Percentiles rank a stretch among this genome's conserved stretches.
phyloP scores from a whole-genome alignment of 2,113 vertebrate genomes.

The Sigmodon hispidus region DNA sequence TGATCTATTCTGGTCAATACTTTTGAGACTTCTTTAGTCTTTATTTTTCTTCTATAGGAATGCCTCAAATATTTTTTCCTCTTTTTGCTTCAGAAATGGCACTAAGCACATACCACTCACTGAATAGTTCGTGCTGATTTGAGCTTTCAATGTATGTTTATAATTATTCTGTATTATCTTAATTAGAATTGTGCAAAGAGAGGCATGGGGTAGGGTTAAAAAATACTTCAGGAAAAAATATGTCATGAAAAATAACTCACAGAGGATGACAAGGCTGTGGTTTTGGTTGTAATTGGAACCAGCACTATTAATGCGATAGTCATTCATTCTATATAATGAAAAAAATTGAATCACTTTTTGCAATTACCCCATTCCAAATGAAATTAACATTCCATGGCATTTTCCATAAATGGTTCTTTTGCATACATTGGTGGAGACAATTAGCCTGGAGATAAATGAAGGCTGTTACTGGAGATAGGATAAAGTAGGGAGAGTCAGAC shows the following conservation, averaged over 20 bases:
- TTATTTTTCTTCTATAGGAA: not conserved
- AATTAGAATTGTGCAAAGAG: constrained; percentile 71
- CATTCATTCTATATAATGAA: constrained; percentile 80
- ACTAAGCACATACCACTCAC: not conserved
- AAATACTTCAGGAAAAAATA: constrained; percentile 30
- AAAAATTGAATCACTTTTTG: constrained; percentile 75
- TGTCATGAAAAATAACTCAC: constrained; percentile 46
- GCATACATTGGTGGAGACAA: constrained; percentile 86
- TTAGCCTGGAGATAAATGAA: constrained; percentile 83
- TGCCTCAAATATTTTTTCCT: not conserved
- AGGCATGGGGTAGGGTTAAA: not conserved
- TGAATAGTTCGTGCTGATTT: constrained; percentile 48
- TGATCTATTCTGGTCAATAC: not conserved
- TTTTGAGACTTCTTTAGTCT: not conserved
- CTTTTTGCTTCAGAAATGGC: constrained; percentile 21
- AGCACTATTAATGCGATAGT: constrained; percentile 83
- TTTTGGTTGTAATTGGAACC: constrained; percentile 72
- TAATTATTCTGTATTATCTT: constrained; percentile 83
- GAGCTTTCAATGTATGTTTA: constrained; percentile 74
- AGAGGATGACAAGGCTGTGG: not conserved
- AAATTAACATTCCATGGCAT: constrained; percentile 88
- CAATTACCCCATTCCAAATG: constrained; percentile 80
- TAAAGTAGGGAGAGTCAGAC: constrained; percentile 65
- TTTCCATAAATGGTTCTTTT: constrained; percentile 83
- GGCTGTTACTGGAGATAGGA: constrained; percentile 79